Evolutionary conservation across 2,113 vertebrate genomes (phyloP), one percentile per base, ranked within the genome.

Genomic region (Tupaia chinensis): DNA sequence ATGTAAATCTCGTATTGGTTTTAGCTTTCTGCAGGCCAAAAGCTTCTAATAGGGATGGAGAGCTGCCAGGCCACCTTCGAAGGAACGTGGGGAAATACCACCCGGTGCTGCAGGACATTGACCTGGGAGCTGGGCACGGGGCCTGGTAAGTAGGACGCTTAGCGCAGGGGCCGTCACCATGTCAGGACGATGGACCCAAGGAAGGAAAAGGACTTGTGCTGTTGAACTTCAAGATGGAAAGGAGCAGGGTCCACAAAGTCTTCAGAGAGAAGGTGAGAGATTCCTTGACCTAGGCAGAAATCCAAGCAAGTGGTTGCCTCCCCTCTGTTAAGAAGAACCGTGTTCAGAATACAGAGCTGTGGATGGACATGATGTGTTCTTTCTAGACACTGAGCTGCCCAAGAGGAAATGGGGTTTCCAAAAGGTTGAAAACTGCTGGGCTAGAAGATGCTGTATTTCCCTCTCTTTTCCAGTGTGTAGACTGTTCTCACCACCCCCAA

Each of bases 161-260:
- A 54, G 66, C 90, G 17, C 44, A 19, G 3, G 1, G 54, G 11
- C 32, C 27, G 16, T 58, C 54, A 27, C 8, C 7, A 20, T 19
- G 1, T 1, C 12, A 7, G 9, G 89, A 60, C 0, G 7, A 68
- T 5, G 68, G 65, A 25, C 14, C 17, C 1, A 0, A 22, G 53
- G 69, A 19, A 73, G 29, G 13, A 27, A 95, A 63, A 19, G 7
- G 44, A 27, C 54, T 54, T 23, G 60, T 29, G 79, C 34, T 54
- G 8, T 16, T 63, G 19, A 1, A 20, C 29, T 15, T 65, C 58
- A 25, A 73, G 12, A 63, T 13, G 8, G 13, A 29, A 66, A 88
- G 73, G 70, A 66, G 12, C 0, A 61, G 54, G 16, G 56, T 25
- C 58, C 16, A 5, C 4, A 13, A 19, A 34, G 5, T 44, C 61